Conservation (phyloP, 2,888 invertebrate genomes). For the Cacoxenus indagator region DNA sequence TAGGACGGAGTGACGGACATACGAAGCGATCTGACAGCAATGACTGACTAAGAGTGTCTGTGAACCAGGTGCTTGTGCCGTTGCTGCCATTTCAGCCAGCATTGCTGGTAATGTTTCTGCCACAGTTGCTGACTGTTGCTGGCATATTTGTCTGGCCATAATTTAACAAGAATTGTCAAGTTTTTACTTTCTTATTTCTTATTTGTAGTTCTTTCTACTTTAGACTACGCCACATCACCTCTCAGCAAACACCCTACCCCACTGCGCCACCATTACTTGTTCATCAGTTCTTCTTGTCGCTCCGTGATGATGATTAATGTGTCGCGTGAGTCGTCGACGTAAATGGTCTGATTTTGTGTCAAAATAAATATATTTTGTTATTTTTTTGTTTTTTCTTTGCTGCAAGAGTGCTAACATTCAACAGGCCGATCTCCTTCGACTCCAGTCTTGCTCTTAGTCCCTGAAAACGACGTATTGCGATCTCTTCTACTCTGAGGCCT, state of each 20-base stretch:
- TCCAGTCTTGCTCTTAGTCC: slow-evolving; percentile 16
- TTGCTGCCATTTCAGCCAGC: too few relatives aligned
- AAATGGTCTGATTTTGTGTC: slow-evolving; percentile 63
- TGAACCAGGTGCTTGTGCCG: background rate
- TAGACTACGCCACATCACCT: background rate
- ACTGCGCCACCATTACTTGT: slow-evolving; percentile 10
- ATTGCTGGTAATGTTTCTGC: too few relatives aligned
- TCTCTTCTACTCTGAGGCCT: too few relatives aligned
- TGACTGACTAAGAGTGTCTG: slow-evolving; percentile 6
- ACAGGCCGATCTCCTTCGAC: background rate
- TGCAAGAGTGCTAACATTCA: background rate
- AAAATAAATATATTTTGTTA: slow-evolving; percentile 22
- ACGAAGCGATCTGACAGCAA: slow-evolving; percentile 15
- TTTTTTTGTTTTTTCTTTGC: background rate
- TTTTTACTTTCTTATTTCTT: slow-evolving; percentile 1
- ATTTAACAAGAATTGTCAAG: slow-evolving; percentile 15
- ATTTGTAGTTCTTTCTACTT: background rate
- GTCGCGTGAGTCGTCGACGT: slow-evolving; percentile 51
- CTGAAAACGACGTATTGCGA: background rate
- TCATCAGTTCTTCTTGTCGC: slow-evolving; percentile 27
- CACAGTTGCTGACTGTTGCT: background rate
- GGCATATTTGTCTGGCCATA: slow-evolving; percentile 15
- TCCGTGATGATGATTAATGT: slow-evolving; percentile 60
- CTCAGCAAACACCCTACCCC: too few relatives aligned
- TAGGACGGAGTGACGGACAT: slow-evolving; percentile 51